These are phyloP conservation scores for Nasonia giraulti DNA, from an alignment of 1,140 invertebrate species.

Conservation along the genomic window DNA sequence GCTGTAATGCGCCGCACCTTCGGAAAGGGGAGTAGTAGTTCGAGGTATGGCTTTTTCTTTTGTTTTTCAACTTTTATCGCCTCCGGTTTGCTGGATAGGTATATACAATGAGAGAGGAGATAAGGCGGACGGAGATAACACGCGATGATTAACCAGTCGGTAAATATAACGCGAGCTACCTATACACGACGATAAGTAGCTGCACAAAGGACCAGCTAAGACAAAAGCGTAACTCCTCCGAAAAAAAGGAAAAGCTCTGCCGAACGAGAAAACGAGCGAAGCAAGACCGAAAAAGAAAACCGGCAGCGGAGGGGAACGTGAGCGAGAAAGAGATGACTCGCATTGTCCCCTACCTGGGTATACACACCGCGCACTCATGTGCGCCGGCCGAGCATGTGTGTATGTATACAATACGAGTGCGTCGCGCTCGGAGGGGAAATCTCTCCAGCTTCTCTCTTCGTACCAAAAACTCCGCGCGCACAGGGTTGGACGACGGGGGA, in stretches of 20 bases:
- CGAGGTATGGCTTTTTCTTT: not conserved
- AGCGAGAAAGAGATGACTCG: constrained; percentile 51
- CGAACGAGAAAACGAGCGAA: too few species aligned
- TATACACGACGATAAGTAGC: too few species aligned
- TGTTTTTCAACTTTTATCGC: not conserved
- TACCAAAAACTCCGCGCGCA: not conserved
- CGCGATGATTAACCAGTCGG: not conserved
- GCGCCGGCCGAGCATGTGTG: constrained; percentile 41
- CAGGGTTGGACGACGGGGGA: not conserved
- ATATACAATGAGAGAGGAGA: not conserved
- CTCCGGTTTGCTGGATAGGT: not conserved
- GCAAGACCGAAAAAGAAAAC: too few species aligned
- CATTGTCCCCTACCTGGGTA: constrained; percentile 59
- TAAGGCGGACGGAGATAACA: not conserved
- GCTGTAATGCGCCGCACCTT: not conserved
- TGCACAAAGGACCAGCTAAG: not conserved
- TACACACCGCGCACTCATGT: constrained; percentile 39
- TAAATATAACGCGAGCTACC: not conserved
- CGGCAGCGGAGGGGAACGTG: not conserved
- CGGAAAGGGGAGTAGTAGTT: not conserved
- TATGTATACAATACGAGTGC: not conserved
- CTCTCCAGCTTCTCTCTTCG: not conserved
- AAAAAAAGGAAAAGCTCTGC: not conserved
- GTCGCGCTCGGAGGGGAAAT: not conserved
- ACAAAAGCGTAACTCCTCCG: not conserved